Base-by-base conservation (phyloP, 2,113 vertebrate species). In the Numida meleagris region DNA sequence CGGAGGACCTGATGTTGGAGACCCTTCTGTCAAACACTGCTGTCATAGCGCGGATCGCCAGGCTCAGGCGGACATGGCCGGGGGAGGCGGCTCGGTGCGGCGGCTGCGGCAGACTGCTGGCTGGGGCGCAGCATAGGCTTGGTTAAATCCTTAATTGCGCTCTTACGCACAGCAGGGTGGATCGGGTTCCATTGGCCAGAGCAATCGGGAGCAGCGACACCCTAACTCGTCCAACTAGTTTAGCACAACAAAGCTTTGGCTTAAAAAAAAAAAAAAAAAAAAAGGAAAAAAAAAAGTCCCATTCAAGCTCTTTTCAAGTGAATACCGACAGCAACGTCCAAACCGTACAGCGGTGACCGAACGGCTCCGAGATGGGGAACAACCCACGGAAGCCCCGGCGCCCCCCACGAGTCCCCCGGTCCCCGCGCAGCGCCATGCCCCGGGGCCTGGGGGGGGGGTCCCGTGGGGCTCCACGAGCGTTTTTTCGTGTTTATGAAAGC, bases 111-210 rank as follows among this genome's bases (percentile, higher is more conserved):
- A 98, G 98, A 99, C 99, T 99, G 98, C 98, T 98, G 98, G 98
- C 98, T 98, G 98, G 98, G 98, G 98, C 98, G 97, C 98, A 99
- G 99, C 98, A 99, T 98, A 98, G 98, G 99, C 99, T 98, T 99
- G 99, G 99, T 99, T 99, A 99, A 99, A 99, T 99, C 99, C 99
- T 98, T 98, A 99, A 99, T 98, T 98, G 98, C 98, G 98, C 99
- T 99, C 98, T 99, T 99, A 99, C 99, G 99, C 99, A 99, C 99
- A 99, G 99, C 98, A 98, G 99, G 99, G 98, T 99, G 99, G 99
- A 99, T 99, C 98, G 98, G 99, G 99, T 99, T 99, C 99, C 98
- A 99, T 99, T 99, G 99, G 99, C 98, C 99, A 98, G 98, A 98
- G 98, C 98, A 97, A 97, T 92, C 93, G 95, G 98, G 98, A 96